Evolutionary conservation across 2,888 invertebrate genomes (phyloP).

Genomic region (Leistus spinibarbis): DNA sequence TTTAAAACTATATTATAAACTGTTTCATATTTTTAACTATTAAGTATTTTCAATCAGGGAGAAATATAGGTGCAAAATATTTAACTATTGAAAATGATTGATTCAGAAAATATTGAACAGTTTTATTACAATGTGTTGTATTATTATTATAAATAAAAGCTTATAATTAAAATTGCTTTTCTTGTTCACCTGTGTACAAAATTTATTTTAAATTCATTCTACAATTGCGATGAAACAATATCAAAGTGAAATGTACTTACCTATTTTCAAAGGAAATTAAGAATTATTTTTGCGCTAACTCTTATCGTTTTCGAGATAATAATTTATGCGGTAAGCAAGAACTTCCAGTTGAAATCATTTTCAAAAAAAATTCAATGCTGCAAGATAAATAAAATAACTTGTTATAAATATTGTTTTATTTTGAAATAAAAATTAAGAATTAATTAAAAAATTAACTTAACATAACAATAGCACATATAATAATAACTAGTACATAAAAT

Average conservation of each 20-base stretch:
- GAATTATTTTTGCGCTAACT: too few species aligned
- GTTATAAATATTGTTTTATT: not conserved
- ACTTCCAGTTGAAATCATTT: too few species aligned
- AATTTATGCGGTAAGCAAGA: too few species aligned
- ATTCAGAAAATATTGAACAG: not conserved
- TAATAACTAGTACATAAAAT: conserved; percentile 33
- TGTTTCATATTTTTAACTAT: not conserved
- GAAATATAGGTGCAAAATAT: conserved; percentile 21
- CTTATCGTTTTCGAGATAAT: too few species aligned
- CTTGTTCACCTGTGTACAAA: not conserved
- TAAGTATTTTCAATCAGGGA: conserved; percentile 4
- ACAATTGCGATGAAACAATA: too few species aligned
- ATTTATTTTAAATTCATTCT: too few species aligned
- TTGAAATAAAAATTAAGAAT: not conserved
- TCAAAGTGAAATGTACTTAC: too few species aligned
- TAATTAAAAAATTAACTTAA: conserved; percentile 37
- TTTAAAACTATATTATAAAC: not conserved
- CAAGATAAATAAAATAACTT: too few species aligned
- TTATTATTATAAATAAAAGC: conserved; percentile 4
- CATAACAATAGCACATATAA: conserved; percentile 17
- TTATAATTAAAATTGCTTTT: not conserved
- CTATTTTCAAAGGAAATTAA: too few species aligned
- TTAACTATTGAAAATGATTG: not conserved
- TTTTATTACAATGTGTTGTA: not conserved
- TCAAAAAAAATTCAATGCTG: too few species aligned